These are phyloP conservation scores for Phoxinus phoxinus DNA, from an alignment of 2,113 vertebrate genomes.

Conservation along the genomic window DNA sequence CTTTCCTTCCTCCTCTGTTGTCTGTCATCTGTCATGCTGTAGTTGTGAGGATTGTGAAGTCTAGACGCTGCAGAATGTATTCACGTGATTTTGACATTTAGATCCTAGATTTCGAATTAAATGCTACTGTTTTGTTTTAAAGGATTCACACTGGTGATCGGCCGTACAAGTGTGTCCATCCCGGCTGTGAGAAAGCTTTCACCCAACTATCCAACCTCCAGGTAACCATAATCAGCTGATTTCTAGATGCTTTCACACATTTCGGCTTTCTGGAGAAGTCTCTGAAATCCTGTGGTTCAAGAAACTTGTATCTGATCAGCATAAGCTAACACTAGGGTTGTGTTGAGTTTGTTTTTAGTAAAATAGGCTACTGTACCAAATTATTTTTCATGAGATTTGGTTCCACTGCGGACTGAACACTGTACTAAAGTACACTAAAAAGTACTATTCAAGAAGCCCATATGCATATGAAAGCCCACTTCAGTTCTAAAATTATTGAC, in stretches of 20 bases:
- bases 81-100: neutral
- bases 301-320: neutral
- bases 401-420: neutral
- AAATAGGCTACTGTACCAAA: neutral
- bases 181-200: conserved; percentile 96
- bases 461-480: neutral
- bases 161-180: conserved; percentile 96
- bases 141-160: conserved; percentile 98
- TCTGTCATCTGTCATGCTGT: neutral
- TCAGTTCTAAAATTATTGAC: neutral
- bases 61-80: neutral
- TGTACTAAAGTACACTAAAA: neutral
- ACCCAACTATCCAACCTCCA: conserved; percentile 97
- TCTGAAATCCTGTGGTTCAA: neutral
- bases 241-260: neutral
- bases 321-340: neutral
- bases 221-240: conserved; percentile 67
- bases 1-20: neutral
- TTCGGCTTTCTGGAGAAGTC: neutral
- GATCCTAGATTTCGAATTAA: neutral
- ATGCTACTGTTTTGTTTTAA: neutral
- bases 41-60: neutral
- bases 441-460: neutral
- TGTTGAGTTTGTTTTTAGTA: neutral
- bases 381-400: neutral